A percentile compares a stretch with the other conserved stretches of the same genome.
These are phyloP conservation scores for Macrobrachium nipponense DNA, from an alignment of 1,140 invertebrate species.

Conservation along the genomic window DNA sequence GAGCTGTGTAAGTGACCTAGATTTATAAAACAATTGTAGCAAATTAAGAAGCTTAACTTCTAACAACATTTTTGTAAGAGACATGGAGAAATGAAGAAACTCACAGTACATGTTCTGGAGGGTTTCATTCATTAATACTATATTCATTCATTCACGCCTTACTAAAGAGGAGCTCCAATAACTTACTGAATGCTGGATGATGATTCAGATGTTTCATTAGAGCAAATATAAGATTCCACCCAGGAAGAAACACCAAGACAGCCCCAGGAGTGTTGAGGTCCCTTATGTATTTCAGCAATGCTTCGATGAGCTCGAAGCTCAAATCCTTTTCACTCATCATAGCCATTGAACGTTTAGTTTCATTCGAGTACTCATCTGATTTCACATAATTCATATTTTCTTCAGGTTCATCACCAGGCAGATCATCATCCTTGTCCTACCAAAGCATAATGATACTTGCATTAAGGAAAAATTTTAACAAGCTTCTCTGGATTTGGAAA, in stretches of 20 bases:
- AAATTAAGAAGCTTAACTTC: no score
- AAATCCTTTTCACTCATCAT: slow-evolving; percentile 89
- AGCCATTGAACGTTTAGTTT: slow-evolving; percentile 80
- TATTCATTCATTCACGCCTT: neutral
- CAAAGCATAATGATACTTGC: neutral
- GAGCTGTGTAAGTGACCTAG: no score
- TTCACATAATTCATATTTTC: slow-evolving; percentile 67
- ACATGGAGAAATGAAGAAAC: no score
- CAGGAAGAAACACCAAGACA: slow-evolving; percentile 91
- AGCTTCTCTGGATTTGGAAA: no score
- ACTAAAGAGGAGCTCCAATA: slow-evolving; percentile 2
- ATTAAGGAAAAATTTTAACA: no score
- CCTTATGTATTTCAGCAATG: slow-evolving; percentile 82
- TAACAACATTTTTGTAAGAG: no score
- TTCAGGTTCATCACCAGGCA: slow-evolving; percentile 63
- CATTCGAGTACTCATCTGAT: slow-evolving; percentile 68
- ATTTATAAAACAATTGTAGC: no score
- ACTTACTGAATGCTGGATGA: slow-evolving; percentile 79
- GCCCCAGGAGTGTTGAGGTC: slow-evolving; percentile 81
- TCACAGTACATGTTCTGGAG: no score
- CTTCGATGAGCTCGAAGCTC: slow-evolving; percentile 91
- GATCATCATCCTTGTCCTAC: slow-evolving; percentile 66
- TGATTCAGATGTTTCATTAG: slow-evolving; percentile 87
- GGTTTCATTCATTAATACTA: no score
- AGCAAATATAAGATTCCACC: slow-evolving; percentile 95